phyloP scores from a whole-genome alignment of 2,888 invertebrate genomes.

The Phragmatobia fuliginosa region DNA sequence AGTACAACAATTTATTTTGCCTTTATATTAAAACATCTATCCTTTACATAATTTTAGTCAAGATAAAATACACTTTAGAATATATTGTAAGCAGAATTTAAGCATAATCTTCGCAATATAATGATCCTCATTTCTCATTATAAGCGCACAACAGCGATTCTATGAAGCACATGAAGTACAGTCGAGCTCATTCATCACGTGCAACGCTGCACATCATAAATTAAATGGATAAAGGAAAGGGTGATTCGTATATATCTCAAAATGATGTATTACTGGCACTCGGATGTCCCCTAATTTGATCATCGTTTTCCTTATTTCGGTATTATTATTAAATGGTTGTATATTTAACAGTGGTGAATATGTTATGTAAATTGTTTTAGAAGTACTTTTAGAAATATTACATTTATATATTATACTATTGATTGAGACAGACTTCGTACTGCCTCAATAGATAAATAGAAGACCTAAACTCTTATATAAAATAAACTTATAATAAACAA shows the following conservation, averaged over 20 bases:
- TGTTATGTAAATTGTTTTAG: background rate
- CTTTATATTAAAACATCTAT: too few species aligned
- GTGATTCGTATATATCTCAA: conserved; percentile 28
- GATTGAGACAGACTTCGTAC: too few species aligned
- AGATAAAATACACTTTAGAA: too few species aligned
- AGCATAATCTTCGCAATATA: background rate
- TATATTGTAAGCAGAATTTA: too few species aligned
- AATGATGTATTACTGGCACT: conserved; percentile 30
- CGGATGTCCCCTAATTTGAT: conserved; percentile 29
- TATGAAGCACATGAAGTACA: background rate
- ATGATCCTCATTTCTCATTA: background rate
- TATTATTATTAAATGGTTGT: conserved; percentile 20
- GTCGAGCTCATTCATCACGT: conserved; percentile 22
- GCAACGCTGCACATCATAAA: conserved; percentile 36
- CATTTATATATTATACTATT: too few species aligned
- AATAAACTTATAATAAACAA: too few species aligned
- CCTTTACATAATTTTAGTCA: too few species aligned
- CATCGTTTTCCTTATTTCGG: conserved; percentile 30
- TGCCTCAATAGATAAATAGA: too few species aligned
- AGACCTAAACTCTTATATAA: too few species aligned
- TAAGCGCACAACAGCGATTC: background rate
- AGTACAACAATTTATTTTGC: too few species aligned
- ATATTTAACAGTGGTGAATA: background rate
- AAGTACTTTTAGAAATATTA: background rate
- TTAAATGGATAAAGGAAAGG: conserved; percentile 34